Percentiles rank a stretch among this genome's conserved stretches.
These are phyloP conservation scores for Poliocrania exsul DNA, from an alignment of 2,797 vertebrate species.

Conservation along the genomic window DNA sequence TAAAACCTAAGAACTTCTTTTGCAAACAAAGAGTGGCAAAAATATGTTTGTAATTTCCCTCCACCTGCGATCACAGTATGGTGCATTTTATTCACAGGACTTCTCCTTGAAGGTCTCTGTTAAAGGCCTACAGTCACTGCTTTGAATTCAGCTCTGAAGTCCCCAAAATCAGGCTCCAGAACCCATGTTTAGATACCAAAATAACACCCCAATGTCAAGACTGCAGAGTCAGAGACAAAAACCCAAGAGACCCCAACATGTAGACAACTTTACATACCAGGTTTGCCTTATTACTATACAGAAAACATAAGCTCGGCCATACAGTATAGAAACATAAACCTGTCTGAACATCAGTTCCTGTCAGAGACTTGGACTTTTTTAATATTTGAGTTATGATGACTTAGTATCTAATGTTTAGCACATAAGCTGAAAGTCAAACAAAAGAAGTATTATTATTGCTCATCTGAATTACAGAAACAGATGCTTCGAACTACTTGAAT, in stretches of 20 bases:
- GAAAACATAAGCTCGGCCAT: not conserved
- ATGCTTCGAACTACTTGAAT: not conserved
- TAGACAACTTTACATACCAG: not conserved
- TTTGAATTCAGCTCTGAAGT: not conserved
- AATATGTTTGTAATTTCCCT: not conserved
- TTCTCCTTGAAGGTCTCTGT: not conserved
- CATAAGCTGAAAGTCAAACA: not conserved
- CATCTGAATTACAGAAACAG: not conserved
- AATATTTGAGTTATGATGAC: not conserved
- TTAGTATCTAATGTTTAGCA: not conserved
- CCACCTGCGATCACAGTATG: not conserved
- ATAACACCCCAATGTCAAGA: fast-evolving
- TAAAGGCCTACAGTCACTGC: not conserved
- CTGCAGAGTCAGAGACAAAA: not conserved
- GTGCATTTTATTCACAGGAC: not conserved
- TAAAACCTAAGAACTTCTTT: not conserved
- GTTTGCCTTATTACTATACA: not conserved
- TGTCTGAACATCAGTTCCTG: not conserved
- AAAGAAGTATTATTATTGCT: not conserved
- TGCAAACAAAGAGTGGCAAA: not conserved
- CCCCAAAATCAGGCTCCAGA: not conserved
- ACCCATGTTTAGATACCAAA: not conserved
- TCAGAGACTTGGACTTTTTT: not conserved
- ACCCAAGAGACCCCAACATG: not conserved
- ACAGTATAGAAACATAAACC: not conserved